A percentile compares a stretch with the other conserved stretches of the same genome.
phyloP scores from a whole-genome alignment of 64 coral and sea anemone species.

The Montipora foliosa region DNA sequence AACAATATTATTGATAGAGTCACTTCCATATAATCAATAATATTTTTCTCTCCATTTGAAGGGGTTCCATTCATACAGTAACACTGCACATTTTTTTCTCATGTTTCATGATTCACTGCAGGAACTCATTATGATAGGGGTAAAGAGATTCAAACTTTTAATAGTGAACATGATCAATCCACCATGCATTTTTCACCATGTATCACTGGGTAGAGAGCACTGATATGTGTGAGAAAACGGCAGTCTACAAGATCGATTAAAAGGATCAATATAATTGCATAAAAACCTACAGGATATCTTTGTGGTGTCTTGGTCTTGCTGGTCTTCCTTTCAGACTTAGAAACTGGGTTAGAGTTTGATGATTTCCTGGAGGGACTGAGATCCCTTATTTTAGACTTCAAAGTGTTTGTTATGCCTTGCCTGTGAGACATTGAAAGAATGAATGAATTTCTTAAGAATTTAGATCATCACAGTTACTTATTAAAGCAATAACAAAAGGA shows the following conservation, averaged over 20 bases:
- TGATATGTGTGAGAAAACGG: neutral
- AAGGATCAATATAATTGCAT: neutral
- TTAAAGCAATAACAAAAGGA: too few species aligned
- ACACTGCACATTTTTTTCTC: too few species aligned
- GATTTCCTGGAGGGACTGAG: conserved; percentile 86
- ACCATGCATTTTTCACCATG: too few species aligned
- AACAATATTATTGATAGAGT: too few species aligned
- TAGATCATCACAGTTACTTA: too few species aligned
- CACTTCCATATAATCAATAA: too few species aligned
- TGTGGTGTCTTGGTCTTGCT: conserved; percentile 63
- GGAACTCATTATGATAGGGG: too few species aligned
- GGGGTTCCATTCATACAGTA: too few species aligned
- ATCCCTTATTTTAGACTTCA: conserved; percentile 84
- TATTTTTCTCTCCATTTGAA: too few species aligned
- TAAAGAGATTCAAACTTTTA: too few species aligned
- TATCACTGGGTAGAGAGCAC: neutral
- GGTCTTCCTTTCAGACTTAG: conserved; percentile 74
- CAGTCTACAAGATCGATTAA: neutral
- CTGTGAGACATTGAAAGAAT: neutral
- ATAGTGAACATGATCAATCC: too few species aligned
- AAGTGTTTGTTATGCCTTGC: conserved; percentile 64
- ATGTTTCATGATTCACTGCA: too few species aligned
- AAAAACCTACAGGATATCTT: conserved; percentile 60
- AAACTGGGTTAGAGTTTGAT: conserved; percentile 13
- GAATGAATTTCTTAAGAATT: neutral